phyloP scores from a whole-genome alignment of 2,113 vertebrate genomes.

The Mesoclemmys tuberculata region DNA sequence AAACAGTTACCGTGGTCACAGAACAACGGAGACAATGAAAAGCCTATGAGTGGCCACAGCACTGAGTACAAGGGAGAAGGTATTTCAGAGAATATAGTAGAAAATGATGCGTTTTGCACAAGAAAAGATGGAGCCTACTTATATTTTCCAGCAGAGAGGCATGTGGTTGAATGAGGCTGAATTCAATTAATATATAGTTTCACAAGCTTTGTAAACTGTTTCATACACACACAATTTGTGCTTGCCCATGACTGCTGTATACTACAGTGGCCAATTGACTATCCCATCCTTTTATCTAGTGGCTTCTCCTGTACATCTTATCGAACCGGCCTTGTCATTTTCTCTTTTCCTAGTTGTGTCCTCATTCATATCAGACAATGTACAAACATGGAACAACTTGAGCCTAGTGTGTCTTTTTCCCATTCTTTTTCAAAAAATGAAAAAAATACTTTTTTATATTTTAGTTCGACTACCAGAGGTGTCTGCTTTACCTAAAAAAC shows the following conservation, averaged over 20 bases:
- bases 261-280: background rate
- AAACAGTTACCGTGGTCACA: slow-evolving; percentile 8
- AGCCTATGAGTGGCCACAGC: background rate
- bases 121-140: background rate
- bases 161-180: background rate
- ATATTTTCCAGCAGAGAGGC: background rate
- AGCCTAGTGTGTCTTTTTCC: background rate
- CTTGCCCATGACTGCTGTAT: background rate
- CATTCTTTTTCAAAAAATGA: background rate
- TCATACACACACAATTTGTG: background rate
- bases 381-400: background rate
- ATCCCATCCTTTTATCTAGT: background rate
- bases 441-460: accelerated
- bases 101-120: background rate
- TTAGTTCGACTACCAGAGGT: background rate
- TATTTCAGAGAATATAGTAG: background rate
- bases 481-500: background rate
- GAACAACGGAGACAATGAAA: slow-evolving; percentile 29
- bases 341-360: background rate
- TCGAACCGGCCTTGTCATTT: background rate
- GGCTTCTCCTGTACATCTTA: background rate
- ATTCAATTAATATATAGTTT: background rate
- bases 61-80: background rate
- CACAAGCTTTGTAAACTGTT: background rate
- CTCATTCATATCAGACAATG: background rate